Percentiles rank a stretch among this genome's conserved stretches.
Evolutionary conservation across 2,113 vertebrate species (phyloP).

Genomic region (Petrocephalus microphthalmus): DNA sequence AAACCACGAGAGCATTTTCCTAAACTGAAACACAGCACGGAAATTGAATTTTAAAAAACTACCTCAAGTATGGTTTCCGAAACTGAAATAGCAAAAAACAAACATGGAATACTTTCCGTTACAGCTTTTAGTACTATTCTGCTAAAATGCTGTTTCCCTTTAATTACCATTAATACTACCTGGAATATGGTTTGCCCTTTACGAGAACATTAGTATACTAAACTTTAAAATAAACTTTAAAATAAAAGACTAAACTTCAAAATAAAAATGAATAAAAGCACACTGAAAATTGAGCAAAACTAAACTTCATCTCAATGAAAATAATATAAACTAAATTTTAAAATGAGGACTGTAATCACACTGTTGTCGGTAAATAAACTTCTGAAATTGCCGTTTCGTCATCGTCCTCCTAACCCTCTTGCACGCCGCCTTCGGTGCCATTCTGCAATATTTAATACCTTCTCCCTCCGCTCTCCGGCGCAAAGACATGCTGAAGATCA

Average conservation of each 20-base stretch:
- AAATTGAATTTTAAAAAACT: neutral
- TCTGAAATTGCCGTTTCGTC: neutral
- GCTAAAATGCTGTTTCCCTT: neutral
- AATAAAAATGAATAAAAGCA: neutral
- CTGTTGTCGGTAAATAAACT: neutral
- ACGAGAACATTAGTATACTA: neutral
- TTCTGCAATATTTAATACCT: neutral
- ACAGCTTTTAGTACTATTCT: neutral
- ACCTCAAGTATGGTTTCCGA: neutral
- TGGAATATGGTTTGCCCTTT: neutral
- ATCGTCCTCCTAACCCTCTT: neutral
- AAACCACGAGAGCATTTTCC: neutral
- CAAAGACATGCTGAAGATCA: constrained; percentile 89
- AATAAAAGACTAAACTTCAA: neutral
- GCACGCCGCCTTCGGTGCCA: neutral
- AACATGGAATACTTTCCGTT: neutral
- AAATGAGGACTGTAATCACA: neutral
- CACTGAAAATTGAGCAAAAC: neutral
- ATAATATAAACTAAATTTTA: too few relatives aligned
- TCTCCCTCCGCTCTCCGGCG: too few relatives aligned
- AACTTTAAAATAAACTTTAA: neutral
- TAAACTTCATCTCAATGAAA: neutral
- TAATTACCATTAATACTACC: neutral
- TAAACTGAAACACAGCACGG: neutral
- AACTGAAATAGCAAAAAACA: neutral